A percentile compares a stretch with the other conserved stretches of the same genome.
These are phyloP conservation scores for Cyanoramphus novaezelandiae DNA, from an alignment of 2,113 vertebrate species.

Conservation along the genomic window DNA sequence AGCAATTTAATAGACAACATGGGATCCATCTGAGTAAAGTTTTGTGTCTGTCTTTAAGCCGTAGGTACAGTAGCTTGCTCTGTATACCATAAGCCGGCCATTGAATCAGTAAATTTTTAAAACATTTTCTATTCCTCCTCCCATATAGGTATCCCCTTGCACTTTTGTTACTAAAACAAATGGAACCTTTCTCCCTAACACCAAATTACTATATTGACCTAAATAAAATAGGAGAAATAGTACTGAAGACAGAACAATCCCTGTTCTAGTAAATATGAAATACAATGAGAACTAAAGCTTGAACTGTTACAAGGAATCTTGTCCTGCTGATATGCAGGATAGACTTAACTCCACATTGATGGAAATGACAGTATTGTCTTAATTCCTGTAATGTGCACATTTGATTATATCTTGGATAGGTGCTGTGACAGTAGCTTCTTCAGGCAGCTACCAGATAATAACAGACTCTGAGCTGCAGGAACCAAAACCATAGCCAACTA, in stretches of 20 bases:
- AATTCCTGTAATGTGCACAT: not conserved
- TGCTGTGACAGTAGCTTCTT: not conserved
- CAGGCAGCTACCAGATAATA: not conserved
- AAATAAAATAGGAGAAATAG: not conserved
- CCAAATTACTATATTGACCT: not conserved
- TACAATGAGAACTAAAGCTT: not conserved
- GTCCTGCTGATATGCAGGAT: not conserved
- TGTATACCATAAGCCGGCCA: not conserved
- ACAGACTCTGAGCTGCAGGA: not conserved
- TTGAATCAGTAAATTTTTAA: not conserved
- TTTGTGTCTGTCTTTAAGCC: not conserved
- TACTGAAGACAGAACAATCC: not conserved
- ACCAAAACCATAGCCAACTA: not conserved
- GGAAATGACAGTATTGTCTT: not conserved
- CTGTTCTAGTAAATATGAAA: not conserved
- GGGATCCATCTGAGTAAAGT: not conserved
- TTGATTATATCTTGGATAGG: not conserved
- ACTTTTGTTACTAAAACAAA: not conserved
- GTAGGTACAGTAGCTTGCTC: not conserved
- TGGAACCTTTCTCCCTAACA: not conserved
- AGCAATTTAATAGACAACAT: not conserved
- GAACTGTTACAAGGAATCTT: not conserved
- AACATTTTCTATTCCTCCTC: not conserved
- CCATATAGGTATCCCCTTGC: not conserved
- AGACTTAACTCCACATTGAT: not conserved